phyloP scores from a whole-genome alignment of 2,797 vertebrate species.

The Sus cebifrons region DNA sequence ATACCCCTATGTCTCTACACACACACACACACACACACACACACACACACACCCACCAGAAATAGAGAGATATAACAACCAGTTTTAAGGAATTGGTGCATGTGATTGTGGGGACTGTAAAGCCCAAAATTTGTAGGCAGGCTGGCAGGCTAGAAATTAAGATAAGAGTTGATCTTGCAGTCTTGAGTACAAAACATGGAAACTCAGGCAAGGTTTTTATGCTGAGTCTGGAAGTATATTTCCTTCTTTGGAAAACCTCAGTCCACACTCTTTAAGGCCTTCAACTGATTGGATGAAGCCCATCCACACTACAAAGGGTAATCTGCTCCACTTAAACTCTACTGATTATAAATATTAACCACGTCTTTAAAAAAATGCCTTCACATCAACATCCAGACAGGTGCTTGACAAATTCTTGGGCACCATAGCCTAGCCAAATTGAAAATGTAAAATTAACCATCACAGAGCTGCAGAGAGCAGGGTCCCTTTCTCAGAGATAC shows the following conservation, averaged over 20 bases:
- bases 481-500: not conserved
- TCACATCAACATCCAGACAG: not conserved
- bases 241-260: not conserved
- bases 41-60: too few relatives aligned
- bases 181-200: not conserved
- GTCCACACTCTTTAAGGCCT: not conserved
- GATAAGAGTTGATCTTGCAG: not conserved
- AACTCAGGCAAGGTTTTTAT: not conserved
- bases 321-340: not conserved
- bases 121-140: not conserved
- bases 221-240: not conserved
- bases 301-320: not conserved
- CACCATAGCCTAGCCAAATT: not conserved
- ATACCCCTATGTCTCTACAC: not conserved
- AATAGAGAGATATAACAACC: too few relatives aligned
- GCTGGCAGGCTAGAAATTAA: not conserved
- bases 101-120: not conserved
- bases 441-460: not conserved
- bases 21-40: too few relatives aligned
- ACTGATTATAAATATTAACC: not conserved
- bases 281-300: not conserved
- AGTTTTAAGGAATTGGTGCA: not conserved
- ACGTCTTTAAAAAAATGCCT: not conserved
- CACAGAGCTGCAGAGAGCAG: not conserved
- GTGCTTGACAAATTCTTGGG: not conserved